Percentiles rank a stretch among this genome's conserved stretches.
phyloP scores from a whole-genome alignment of 2,113 vertebrate genomes.

The Rostratula benghalensis region DNA sequence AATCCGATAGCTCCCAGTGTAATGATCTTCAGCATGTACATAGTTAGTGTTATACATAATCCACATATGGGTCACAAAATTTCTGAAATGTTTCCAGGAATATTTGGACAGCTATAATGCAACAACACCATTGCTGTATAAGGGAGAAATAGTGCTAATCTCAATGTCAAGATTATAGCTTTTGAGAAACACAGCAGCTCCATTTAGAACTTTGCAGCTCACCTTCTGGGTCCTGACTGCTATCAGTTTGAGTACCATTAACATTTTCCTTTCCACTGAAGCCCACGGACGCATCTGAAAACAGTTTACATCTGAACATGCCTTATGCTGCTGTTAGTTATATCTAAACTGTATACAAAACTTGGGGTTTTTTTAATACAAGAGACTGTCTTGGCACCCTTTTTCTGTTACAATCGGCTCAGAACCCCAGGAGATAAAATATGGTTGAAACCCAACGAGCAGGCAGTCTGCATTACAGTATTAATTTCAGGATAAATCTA shows the following conservation, averaged over 20 bases:
- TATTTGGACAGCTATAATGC: conserved; percentile 58
- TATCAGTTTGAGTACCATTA: background rate
- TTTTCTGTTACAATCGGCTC: conserved; percentile 52
- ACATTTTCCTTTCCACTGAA: conserved; percentile 45
- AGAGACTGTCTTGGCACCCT: conserved; percentile 34
- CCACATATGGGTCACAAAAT: conserved; percentile 64
- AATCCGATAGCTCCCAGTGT: conserved; percentile 46
- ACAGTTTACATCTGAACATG: conserved; percentile 34
- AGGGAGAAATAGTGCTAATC: conserved; percentile 34
- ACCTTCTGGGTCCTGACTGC: conserved; percentile 32
- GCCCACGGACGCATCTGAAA: conserved; percentile 52
- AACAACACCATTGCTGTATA: background rate
- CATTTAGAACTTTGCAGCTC: conserved; percentile 25
- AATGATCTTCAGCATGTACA: conserved; percentile 47
- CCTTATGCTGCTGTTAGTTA: conserved; percentile 16
- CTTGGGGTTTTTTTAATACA: conserved; percentile 10
- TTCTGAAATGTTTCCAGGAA: conserved; percentile 37
- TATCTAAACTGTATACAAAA: conserved; percentile 6
- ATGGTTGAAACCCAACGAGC: conserved; percentile 30
- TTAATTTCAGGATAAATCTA: conserved; percentile 38
- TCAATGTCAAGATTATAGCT: conserved; percentile 32
- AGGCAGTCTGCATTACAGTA: conserved; percentile 22
- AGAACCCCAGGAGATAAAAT: conserved; percentile 43
- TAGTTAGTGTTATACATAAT: conserved; percentile 56
- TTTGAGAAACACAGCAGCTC: conserved; percentile 49